A percentile compares a stretch with the other conserved stretches of the same genome.
These are phyloP conservation scores for Latrodectus hesperus DNA, from an alignment of 2,888 invertebrate species.

Conservation along the genomic window DNA sequence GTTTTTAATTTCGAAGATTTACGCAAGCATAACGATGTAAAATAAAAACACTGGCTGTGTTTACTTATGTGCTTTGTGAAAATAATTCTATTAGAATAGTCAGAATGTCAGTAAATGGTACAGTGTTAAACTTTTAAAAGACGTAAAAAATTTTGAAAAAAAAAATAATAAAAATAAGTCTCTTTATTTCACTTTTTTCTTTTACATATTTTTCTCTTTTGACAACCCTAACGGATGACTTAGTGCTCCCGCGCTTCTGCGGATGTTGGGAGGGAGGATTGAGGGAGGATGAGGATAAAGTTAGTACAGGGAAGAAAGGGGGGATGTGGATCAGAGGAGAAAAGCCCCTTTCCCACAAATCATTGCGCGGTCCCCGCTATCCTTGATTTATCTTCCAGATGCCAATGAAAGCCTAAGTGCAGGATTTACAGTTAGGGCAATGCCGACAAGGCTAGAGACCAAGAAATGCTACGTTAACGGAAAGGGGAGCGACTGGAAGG, in stretches of 20 bases:
- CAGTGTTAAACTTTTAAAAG: slow-evolving; percentile 43
- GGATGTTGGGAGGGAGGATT: slow-evolving; percentile 38
- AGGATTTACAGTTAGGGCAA: slow-evolving; percentile 68
- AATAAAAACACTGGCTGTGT: not conserved
- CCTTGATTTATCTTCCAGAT: slow-evolving; percentile 69
- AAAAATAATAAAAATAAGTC: not conserved
- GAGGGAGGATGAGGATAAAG: slow-evolving; percentile 55
- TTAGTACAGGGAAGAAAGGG: slow-evolving; percentile 46
- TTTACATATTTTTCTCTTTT: slow-evolving; percentile 58
- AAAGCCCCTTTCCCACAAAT: slow-evolving; percentile 66
- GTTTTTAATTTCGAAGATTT: no score
- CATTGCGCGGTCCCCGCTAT: slow-evolving; percentile 67
- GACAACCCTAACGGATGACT: slow-evolving; percentile 68
- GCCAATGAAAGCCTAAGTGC: slow-evolving; percentile 70
- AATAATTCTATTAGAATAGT: not conserved
- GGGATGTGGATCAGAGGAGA: slow-evolving; percentile 63
- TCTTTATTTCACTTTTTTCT: slow-evolving; percentile 12
- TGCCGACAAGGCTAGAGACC: slow-evolving; percentile 64
- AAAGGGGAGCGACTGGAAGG: slow-evolving; percentile 2
- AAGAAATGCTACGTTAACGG: slow-evolving; percentile 59
- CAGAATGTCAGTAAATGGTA: not conserved
- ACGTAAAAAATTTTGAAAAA: slow-evolving; percentile 25
- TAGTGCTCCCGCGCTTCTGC: slow-evolving; percentile 59
- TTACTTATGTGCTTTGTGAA: not conserved
- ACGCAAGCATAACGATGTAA: no score